Base-by-base conservation (phyloP, 2,888 invertebrate genomes). In the Erebia ligea region DNA sequence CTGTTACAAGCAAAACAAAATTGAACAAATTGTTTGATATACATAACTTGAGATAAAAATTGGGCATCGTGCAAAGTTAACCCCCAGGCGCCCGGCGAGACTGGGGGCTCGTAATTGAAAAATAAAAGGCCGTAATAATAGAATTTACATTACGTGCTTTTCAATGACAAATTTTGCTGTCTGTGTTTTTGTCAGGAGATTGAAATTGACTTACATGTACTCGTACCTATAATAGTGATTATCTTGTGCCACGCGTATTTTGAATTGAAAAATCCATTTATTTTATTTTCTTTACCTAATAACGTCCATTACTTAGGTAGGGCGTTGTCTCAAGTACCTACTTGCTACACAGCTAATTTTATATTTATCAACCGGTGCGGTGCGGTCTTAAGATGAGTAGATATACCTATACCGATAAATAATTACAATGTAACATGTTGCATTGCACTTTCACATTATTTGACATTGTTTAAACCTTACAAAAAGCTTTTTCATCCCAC, bases 121-220 rank as follows among this genome's bases (percentile, higher is more conserved):
- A 93, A 92, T 93, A 93, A 92, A 92, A 92, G 91, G 85, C 90
- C 88, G 89, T 90, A 89, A 92, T 93, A 92, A 93, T 92, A 92
- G 92, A 93, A 92, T 92, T 92, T 91, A 91, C 91, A 89, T 90
- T 90, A 90, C 91, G 87, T 89, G 90, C 88, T 89, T 86, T 86
- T 89, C 88, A 92, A 88, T 90, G 90, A 91, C 86, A 90, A 89
- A 90, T 86, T 91, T 88, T 88, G 81, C 86, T 83, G 85, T 84
- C 85, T 86, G 89, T 92, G 92, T 85, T 89, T 88, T 86, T 92
- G 92, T 86, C 91, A 91, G 88, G 86, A 86, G 86, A 86, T 77
- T 84, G 84, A 83, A 86, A 84, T 85, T 86, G 86, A 87, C 84
- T 88, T 86, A 80, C 77, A 76, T 70, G 50, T 66, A 64, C 25